Evolutionary conservation across 2,797 vertebrate genomes (phyloP), one percentile per base, ranked within the genome.

Genomic region (Parauchenoglanis ngamensis): DNA sequence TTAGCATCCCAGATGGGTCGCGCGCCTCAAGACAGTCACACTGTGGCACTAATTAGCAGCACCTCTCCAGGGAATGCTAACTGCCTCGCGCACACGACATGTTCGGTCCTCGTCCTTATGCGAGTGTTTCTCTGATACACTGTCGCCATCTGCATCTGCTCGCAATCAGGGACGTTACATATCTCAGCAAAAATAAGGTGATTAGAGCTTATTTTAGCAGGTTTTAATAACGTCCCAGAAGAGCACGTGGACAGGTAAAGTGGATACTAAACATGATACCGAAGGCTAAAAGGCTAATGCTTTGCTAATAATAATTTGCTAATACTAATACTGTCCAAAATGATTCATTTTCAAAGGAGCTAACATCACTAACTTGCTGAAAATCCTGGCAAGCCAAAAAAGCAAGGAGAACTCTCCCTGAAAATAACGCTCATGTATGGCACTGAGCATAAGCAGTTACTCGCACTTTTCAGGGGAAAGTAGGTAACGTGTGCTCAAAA

Each of bases 1-100:
- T 87, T 84, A 84, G 61, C 75, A 84, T 80, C 83, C 65, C 83
- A 85, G 87, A 88, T 88, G 83, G 83, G 67, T 59, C 21, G 40
- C 44, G 35, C 17, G 68, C 83, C 52, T 80, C 77, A 72, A 40
- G 63, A 80, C 76, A 44, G 76, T 80, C 87, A 85, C 23, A 44
- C 87, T 85, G 75, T 73, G 83, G 23, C 52, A 44, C 67, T 88
- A 85, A 88, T 88, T 81, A 88, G 76, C 44, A 65, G 17, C 63
- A 46, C 5, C 83, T 73, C 76, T 80, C 81, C 10, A 10, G 76
- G 80, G 76, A 80, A 54, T 5, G 65, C 44, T 76, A 87, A 65
- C 79, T 0, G 21, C 61, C n/a, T 65, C 19, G 8, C 11, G 19
- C 70, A 54, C 44, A n/a, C 23, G 3, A 23, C 23, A 11, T 54